These are phyloP conservation scores for Sisyra terminalis DNA, from an alignment of 2,888 invertebrate genomes.

Conservation along the genomic window DNA sequence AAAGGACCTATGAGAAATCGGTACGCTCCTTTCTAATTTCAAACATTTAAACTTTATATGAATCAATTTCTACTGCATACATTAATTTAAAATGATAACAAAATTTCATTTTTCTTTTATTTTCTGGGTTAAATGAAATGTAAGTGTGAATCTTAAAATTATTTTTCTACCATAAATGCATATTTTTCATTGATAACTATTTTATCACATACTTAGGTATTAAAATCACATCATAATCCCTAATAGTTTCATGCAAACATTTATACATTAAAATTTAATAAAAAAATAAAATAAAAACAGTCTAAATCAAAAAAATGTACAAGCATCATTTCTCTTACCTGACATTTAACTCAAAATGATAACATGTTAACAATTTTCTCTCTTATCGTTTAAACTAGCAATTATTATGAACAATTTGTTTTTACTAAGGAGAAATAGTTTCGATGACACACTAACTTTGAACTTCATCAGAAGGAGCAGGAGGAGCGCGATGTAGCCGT, in stretches of 20 bases:
- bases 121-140: no score
- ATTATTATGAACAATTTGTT: no score
- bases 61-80: no score
- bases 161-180: no score
- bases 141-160: no score
- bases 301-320: background rate
- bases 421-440: background rate
- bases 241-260: no score
- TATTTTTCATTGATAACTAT: background rate
- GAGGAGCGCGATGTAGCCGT: background rate
- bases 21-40: no score
- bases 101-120: no score
- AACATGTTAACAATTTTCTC: background rate
- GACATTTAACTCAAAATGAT: background rate
- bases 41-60: no score
- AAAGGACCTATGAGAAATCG: no score
- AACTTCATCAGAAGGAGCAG: conserved; percentile 2
- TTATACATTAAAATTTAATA: background rate
- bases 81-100: no score
- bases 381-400: no score
- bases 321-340: background rate
- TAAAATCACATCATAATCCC: background rate
- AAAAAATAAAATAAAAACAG: background rate
- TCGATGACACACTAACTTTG: conserved; percentile 1
- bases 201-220: conserved; percentile 1